Base-by-base conservation (phyloP, 1,140 invertebrate species). In the Vanessa tameamea region DNA sequence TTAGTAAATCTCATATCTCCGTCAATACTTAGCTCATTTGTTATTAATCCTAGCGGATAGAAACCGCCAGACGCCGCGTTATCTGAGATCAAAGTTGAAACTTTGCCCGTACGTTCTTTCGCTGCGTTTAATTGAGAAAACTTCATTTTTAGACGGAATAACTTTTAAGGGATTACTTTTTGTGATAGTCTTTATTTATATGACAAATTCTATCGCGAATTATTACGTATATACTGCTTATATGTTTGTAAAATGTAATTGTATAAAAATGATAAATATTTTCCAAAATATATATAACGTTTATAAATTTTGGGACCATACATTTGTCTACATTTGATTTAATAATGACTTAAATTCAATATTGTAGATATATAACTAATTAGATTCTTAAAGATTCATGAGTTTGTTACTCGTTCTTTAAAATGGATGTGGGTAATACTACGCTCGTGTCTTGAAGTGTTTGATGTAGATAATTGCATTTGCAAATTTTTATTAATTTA, bases 41-140 rank as follows among this genome's bases (percentile, higher is more conserved):
- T 82, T 88, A 87, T 87, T 88, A 89, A 88, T 89, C 86, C 84
- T 78, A 78, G 72, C 70, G 76, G 86, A 87, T 86, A 83, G 82
- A 79, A 84, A 81, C 80, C 82, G 68, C 81, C 83, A 86, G 88
- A 90, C 87, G 85, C 75, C 83, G 71, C 81, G 83, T 86, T 90
- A 88, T 88, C 86, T 85, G 73, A 78, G 83, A 85, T 88, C 79
- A 83, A 82, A 83, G 78, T 82, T 82, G 68, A 84, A 90, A 90
- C 83, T 90, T 90, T 75, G 67, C 81, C 83, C 64, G 73, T 79
- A 83, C 72, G 76, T 84, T 83, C 83, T 78, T 85, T 87, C 80
- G 61, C 76, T 75, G 78, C 82, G 83, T 84, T 83, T 86, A 83
- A 87, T 87, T 85, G 82, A 79, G 80, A 82, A 84, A 87, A 87